phyloP scores from a whole-genome alignment of 2,113 vertebrate genomes.

The Okapia johnstoni region DNA sequence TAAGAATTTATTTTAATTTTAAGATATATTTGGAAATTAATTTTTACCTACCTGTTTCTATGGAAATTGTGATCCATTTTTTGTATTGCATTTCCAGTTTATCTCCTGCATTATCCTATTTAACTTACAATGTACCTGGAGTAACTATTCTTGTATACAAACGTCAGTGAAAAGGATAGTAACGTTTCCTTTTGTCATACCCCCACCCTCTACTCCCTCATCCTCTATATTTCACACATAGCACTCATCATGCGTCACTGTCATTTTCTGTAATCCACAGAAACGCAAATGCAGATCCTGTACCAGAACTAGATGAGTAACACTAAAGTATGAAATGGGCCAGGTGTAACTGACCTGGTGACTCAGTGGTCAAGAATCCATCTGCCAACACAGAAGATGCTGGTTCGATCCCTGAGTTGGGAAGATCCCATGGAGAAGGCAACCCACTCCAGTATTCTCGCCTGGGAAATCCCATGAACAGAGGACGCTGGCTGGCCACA shows the following conservation, averaged over 20 bases:
- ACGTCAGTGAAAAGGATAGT: neutral
- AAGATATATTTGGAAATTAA: conserved; percentile 7
- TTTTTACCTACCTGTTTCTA: neutral
- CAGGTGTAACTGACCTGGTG: neutral
- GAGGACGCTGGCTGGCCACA: neutral
- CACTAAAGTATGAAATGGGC: neutral
- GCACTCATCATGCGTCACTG: neutral
- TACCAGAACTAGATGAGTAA: neutral
- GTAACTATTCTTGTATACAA: neutral
- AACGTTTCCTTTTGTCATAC: neutral
- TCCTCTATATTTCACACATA: neutral
- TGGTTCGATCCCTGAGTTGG: neutral
- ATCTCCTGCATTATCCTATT: neutral
- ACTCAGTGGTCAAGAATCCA: neutral
- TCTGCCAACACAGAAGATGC: neutral
- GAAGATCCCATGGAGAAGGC: neutral
- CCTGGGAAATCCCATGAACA: neutral
- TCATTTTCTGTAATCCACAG: conserved; percentile 18
- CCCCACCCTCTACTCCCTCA: neutral
- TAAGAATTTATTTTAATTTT: neutral
- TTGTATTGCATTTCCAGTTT: neutral
- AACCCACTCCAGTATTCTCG: neutral
- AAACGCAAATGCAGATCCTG: neutral
- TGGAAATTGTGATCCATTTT: neutral
- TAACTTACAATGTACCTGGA: neutral